Conservation (phyloP, 1,140 invertebrate species). For the Drosophila asahinai region DNA sequence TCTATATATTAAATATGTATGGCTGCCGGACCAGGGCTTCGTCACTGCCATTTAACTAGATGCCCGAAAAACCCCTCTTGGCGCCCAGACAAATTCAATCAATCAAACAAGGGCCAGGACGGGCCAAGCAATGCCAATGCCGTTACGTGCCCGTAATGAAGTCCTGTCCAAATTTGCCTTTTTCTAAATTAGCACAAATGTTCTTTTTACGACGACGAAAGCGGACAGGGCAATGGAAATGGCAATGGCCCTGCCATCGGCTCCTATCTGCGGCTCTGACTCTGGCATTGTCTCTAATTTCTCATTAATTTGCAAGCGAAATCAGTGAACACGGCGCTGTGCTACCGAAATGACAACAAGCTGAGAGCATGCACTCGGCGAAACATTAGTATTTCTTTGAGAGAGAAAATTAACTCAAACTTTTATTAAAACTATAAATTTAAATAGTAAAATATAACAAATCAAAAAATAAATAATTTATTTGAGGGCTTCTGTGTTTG, state of each 20-base stretch:
- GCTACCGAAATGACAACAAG: conserved; percentile 61
- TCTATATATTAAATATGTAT: conserved; percentile 67
- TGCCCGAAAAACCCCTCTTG: conserved; percentile 4
- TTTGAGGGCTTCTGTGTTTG: background rate
- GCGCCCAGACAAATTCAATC: conserved; percentile 74
- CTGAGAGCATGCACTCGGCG: conserved; percentile 28
- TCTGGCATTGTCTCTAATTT: conserved; percentile 80
- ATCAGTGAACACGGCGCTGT: conserved; percentile 73
- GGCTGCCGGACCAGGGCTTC: conserved; percentile 20
- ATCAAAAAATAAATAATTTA: background rate
- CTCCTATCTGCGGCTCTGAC: conserved; percentile 23
- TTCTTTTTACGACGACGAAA: conserved; percentile 79
- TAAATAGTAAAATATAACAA: too few species aligned
- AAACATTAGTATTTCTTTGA: background rate
- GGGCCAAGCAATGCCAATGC: conserved; percentile 69
- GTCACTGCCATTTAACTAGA: conserved; percentile 23
- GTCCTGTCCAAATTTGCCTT: conserved; percentile 83
- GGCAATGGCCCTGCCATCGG: conserved; percentile 14
- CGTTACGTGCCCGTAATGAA: conserved; percentile 80
- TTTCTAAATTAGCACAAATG: conserved; percentile 84
- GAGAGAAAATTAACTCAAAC: background rate
- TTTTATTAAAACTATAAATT: too few species aligned
- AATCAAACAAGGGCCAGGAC: conserved; percentile 66
- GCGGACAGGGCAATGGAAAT: conserved; percentile 32
- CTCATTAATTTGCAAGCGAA: conserved; percentile 85